phyloP scores from a whole-genome alignment of 2,888 invertebrate species.

The Scrobipalpa atriplicella region DNA sequence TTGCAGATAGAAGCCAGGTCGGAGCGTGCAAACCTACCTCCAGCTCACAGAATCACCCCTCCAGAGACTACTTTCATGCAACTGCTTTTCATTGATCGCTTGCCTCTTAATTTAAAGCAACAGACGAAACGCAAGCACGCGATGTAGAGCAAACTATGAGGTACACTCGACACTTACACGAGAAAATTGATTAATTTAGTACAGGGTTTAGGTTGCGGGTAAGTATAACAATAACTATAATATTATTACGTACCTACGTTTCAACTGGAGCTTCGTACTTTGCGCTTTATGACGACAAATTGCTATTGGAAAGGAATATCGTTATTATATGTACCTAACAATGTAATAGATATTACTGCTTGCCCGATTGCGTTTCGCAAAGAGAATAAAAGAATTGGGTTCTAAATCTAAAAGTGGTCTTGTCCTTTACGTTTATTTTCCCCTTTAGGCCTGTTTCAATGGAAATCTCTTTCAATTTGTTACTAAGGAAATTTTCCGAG shows the following conservation, averaged over 20 bases:
- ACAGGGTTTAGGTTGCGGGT: conserved; percentile 57
- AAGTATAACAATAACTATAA: conserved; percentile 74
- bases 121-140: conserved; percentile 44
- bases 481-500: background rate
- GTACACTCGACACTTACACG: conserved; percentile 28
- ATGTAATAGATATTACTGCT: conserved; percentile 53
- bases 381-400: conserved; percentile 59
- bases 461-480: conserved; percentile 28
- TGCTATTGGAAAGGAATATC: conserved; percentile 68
- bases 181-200: conserved; percentile 37
- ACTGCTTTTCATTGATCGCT: conserved; percentile 48
- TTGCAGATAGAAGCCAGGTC: conserved; percentile 82
- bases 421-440: conserved; percentile 49
- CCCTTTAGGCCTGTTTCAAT: background rate
- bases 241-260: conserved; percentile 67
- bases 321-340: conserved; percentile 59
- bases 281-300: conserved; percentile 73
- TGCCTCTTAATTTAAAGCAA: conserved; percentile 34
- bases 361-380: conserved; percentile 63
- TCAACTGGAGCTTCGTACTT: conserved; percentile 67
- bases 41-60: conserved; percentile 50
- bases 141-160: conserved; percentile 46
- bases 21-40: conserved; percentile 75
- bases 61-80: conserved; percentile 45
- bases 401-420: conserved; percentile 56